Conservation (phyloP, 1,140 invertebrate species). For the Drosophila chauvacae region DNA sequence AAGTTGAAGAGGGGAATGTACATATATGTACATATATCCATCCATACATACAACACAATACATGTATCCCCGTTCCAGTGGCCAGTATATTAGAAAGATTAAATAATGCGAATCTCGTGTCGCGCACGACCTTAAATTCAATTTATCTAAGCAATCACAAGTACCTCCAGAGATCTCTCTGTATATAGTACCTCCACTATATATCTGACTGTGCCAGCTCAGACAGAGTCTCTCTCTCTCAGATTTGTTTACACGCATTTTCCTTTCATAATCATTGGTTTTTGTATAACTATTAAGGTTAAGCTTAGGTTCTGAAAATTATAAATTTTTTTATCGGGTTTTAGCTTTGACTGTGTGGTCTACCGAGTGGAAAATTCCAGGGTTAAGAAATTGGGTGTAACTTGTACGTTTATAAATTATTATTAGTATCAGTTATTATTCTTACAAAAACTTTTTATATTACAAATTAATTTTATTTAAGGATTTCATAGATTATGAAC, state of each 20-base stretch:
- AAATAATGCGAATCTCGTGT: constrained; percentile 78
- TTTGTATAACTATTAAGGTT: constrained; percentile 76
- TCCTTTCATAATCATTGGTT: constrained; percentile 29
- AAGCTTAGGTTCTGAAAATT: constrained; percentile 30
- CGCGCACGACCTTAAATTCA: constrained; percentile 78
- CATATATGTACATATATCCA: not conserved
- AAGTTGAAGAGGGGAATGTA: constrained; percentile 26
- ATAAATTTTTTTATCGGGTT: constrained; percentile 34
- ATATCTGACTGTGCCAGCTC: constrained; percentile 6
- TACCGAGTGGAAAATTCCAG: constrained; percentile 22
- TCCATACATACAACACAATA: not conserved
- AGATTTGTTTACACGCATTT: constrained; percentile 64
- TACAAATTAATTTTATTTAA: not conserved
- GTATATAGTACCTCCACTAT: not conserved
- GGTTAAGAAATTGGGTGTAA: too few relatives aligned
- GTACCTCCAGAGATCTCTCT: constrained; percentile 15
- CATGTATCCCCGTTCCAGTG: constrained; percentile 4
- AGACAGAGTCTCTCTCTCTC: not conserved
- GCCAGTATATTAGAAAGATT: constrained; percentile 43
- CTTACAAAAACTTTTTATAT: too few relatives aligned
- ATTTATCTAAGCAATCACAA: constrained; percentile 58
- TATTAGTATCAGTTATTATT: not conserved
- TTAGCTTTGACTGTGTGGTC: constrained; percentile 6
- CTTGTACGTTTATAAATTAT: too few relatives aligned
- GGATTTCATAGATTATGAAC: too few relatives aligned